phyloP scores from a whole-genome alignment of 2,797 vertebrate species.

The Rhynchonycteris naso region DNA sequence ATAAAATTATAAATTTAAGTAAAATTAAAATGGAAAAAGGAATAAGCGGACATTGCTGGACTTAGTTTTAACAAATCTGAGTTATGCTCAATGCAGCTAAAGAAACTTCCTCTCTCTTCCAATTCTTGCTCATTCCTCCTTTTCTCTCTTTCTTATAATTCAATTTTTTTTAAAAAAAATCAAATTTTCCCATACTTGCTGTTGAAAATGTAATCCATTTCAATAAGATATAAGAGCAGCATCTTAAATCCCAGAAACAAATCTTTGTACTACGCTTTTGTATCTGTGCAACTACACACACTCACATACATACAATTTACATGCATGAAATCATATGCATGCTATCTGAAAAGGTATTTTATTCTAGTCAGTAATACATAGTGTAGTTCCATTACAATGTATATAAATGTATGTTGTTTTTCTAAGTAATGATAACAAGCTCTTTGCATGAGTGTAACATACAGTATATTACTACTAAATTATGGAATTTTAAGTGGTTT shows the following conservation, averaged over 20 bases:
- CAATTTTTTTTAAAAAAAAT: neutral
- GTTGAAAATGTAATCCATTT: neutral
- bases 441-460: too few species aligned
- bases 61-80: neutral
- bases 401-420: neutral
- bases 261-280: neutral
- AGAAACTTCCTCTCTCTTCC: rapidly evolving
- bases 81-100: neutral
- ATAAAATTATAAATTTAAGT: neutral
- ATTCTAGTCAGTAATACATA: neutral
- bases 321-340: neutral
- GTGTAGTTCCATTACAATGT: neutral
- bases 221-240: neutral
- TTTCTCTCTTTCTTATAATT: neutral
- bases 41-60: neutral
- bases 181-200: neutral
- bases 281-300: neutral
- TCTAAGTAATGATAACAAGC: neutral
- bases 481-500: neutral
- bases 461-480: neutral
- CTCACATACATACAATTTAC: neutral
- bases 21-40: neutral
- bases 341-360: neutral
- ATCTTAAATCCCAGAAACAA: neutral
- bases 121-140: neutral